phyloP scores from a whole-genome alignment of 1,140 invertebrate genomes.

The Amphibalanus amphitrite region DNA sequence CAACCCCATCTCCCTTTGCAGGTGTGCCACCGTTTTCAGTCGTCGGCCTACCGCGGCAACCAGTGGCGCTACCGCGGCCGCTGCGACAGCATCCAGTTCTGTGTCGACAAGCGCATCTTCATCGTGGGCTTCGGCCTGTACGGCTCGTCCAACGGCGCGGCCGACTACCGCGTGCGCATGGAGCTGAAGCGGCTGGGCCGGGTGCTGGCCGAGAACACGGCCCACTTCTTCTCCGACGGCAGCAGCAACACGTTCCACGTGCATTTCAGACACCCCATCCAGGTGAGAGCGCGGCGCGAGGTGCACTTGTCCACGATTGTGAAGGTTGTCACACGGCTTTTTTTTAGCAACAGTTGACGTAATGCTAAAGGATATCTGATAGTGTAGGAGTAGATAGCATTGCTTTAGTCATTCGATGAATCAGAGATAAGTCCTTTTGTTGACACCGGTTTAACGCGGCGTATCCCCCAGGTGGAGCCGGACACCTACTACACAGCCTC shows the following conservation, averaged over 20 bases:
- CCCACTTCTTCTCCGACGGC: slow-evolving; percentile 82
- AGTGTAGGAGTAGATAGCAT: no score
- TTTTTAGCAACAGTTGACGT: no score
- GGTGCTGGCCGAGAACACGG: slow-evolving; percentile 70
- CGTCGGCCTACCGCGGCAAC: slow-evolving; percentile 86
- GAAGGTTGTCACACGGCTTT: no score
- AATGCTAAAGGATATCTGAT: no score
- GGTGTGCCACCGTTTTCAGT: slow-evolving; percentile 87
- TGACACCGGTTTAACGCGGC: no score
- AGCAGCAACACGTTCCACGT: slow-evolving; percentile 86
- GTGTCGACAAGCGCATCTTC: slow-evolving; percentile 78
- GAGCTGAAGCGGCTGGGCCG: slow-evolving; percentile 63
- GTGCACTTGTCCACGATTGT: no score
- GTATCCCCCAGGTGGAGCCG: slow-evolving; percentile 50
- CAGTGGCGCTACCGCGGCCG: slow-evolving; percentile 84
- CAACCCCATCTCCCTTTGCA: slow-evolving; percentile 23
- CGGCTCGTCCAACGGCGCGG: slow-evolving; percentile 75
- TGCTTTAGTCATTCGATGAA: no score
- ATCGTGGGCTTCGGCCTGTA: slow-evolving; percentile 82
- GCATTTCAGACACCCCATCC: slow-evolving; percentile 79
- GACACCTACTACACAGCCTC: slow-evolving; percentile 81
- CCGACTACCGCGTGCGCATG: slow-evolving; percentile 77
- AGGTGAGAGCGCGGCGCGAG: slow-evolving; percentile 17
- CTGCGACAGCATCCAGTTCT: slow-evolving; percentile 84
- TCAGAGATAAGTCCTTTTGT: no score